Evolutionary conservation across 2,113 vertebrate species (phyloP), one percentile per base, ranked within the genome.

Genomic region (Crypturellus undulatus): DNA sequence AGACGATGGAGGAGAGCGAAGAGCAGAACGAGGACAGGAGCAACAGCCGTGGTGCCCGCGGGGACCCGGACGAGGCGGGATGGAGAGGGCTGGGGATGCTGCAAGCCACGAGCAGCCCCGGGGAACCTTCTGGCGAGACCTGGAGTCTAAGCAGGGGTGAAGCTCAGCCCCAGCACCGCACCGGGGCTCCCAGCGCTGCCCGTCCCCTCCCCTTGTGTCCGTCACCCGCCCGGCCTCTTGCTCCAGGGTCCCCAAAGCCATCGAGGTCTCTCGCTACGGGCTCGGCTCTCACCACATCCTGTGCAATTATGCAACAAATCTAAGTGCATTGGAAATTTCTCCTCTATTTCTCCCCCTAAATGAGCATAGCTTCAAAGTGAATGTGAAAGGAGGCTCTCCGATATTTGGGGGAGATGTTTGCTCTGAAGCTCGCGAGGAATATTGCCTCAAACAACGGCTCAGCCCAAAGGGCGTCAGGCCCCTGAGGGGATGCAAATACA

Each of bases 161-260:
- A 36, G 28, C 34, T 52, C 51, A 52, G 25, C 6, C 34, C 69
- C 25, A 15, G 21, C n/a, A 4, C 38, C 26, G 8, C 36, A 10
- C 26, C 69, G 34, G 34, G 51, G 25, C 8, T 26, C 8, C 16
- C 70, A 28, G 9, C 0, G 1, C 9, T 36, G 10, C 16, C 21
- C 0, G 21, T 14, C 59, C 9, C 47, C 3, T 18, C 30, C 36
- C 28, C 79, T 3, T 3, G 30, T 2, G 3, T 5, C 71, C 4
- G 0, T 2, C 0, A 0, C 67, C 36, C 14, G 45, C 4, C 45
- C 36, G 9, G 56, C 32, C 54, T 32, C 54, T 12, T 32, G 56
- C 25, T 5, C 4, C 1, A 38, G 17, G 49, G 4, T 32, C 49
- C 43, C 60, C 19, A 30, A 36, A 40, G 25, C 3, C 2, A 3